Percentiles rank a stretch among this genome's conserved stretches.
Conservation (phyloP, 2,113 vertebrate genomes). For the Crotalus horridus region DNA sequence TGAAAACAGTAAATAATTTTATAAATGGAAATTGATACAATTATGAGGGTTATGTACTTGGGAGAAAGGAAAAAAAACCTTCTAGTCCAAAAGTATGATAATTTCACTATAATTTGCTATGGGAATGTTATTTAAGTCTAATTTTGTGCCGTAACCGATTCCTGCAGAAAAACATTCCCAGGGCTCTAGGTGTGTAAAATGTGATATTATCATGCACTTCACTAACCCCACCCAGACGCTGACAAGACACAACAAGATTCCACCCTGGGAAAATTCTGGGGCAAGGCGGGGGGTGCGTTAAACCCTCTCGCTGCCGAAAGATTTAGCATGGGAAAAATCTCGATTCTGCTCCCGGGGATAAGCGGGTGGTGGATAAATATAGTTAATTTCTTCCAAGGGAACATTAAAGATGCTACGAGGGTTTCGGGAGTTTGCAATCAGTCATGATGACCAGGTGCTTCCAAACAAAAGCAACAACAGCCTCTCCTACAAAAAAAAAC, state of each 20-base stretch:
- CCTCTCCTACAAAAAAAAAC: not conserved
- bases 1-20: not conserved
- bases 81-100: slow-evolving; percentile 1
- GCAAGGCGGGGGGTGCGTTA: slow-evolving; percentile 1
- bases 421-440: not conserved
- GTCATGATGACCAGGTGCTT: not conserved
- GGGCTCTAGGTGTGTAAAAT: slow-evolving; percentile 37
- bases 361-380: not conserved
- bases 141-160: slow-evolving; percentile 15
- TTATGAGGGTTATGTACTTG: not conserved
- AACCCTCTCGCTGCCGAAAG: not conserved
- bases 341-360: not conserved
- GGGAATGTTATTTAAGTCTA: slow-evolving; percentile 27
- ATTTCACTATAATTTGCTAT: slow-evolving; percentile 8
- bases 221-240: slow-evolving; percentile 31
- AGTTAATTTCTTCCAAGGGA: not conserved
- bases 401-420: not conserved
- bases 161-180: slow-evolving; percentile 39
- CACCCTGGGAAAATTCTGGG: slow-evolving; percentile 51
- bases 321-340: not conserved
- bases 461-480: not conserved
- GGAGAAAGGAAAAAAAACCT: not conserved
- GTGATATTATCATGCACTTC: slow-evolving; percentile 58
- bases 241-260: slow-evolving; percentile 54
- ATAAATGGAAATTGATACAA: not conserved